These are phyloP conservation scores for Drosophila paulistorum DNA, from an alignment of 1,140 invertebrate genomes.

Conservation along the genomic window DNA sequence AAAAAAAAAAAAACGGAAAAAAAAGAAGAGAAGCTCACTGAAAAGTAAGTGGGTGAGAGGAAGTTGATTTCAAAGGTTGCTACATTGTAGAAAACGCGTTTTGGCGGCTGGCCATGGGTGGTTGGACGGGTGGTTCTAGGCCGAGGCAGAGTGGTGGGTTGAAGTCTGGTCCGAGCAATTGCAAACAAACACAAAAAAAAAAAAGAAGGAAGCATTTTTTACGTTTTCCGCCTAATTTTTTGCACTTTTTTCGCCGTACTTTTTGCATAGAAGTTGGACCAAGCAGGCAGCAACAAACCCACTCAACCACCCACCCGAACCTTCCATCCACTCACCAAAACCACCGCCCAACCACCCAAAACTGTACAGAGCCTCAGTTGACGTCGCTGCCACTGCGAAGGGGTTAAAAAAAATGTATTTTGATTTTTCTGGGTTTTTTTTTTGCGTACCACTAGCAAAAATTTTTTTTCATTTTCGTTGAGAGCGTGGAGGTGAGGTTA, in stretches of 20 bases:
- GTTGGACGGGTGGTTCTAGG: background rate
- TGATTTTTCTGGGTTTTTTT: constrained; percentile 64
- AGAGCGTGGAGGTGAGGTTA: constrained; percentile 30
- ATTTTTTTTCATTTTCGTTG: constrained; percentile 45
- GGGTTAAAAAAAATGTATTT: constrained; percentile 80
- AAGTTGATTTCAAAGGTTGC: constrained; percentile 55
- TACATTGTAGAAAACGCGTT: constrained; percentile 73
- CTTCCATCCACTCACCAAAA: constrained; percentile 5
- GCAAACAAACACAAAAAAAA: constrained; percentile 30
- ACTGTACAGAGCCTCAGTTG: constrained; percentile 25
- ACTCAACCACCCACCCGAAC: constrained; percentile 50
- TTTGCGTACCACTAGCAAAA: constrained; percentile 53
- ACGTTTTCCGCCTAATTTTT: constrained; percentile 78
- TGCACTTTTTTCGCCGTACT: constrained; percentile 54
- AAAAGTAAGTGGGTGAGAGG: constrained; percentile 30
- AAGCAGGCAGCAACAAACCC: constrained; percentile 26
- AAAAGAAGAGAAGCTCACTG: constrained; percentile 34
- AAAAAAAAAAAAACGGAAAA: constrained; percentile 32
- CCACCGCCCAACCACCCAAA: constrained; percentile 21
- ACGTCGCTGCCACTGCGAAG: constrained; percentile 49
- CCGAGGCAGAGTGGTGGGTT: background rate
- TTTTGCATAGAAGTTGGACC: constrained; percentile 51
- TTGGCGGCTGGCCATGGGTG: constrained; percentile 22
- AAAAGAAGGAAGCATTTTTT: constrained; percentile 54
- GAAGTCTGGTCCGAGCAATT: constrained; percentile 48